phyloP scores from a whole-genome alignment of 2,113 vertebrate genomes.

The Bujurquina vittata region DNA sequence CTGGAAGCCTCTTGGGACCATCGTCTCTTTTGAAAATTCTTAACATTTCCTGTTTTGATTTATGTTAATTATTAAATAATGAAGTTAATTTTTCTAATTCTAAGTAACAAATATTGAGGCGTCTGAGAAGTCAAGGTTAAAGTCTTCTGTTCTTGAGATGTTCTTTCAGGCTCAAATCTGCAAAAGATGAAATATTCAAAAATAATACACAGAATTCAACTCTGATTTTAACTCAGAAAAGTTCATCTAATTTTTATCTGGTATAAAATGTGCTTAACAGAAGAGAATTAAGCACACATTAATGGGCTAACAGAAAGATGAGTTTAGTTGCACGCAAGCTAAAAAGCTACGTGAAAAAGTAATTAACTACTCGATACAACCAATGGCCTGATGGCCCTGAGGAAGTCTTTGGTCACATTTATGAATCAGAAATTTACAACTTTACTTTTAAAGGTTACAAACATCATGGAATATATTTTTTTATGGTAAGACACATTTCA shows the following conservation, averaged over 20 bases:
- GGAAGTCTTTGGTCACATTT: too few species aligned
- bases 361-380: neutral
- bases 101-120: neutral
- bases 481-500: fast-evolving
- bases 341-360: neutral
- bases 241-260: neutral
- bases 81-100: neutral
- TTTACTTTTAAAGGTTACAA: too few species aligned
- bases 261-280: too few species aligned
- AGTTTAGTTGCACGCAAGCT: fast-evolving
- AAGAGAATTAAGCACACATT: neutral
- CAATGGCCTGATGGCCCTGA: neutral
- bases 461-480: too few species aligned
- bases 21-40: neutral
- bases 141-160: neutral
- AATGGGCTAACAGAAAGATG: neutral
- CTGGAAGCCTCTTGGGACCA: neutral
- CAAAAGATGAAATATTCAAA: neutral
- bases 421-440: too few species aligned
- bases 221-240: neutral
- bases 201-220: fast-evolving
- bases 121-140: neutral
- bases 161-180: neutral
- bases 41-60: neutral
- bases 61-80: neutral